These are phyloP conservation scores for Saguinus midas DNA, from an alignment of 2,113 vertebrate species.

Conservation along the genomic window DNA sequence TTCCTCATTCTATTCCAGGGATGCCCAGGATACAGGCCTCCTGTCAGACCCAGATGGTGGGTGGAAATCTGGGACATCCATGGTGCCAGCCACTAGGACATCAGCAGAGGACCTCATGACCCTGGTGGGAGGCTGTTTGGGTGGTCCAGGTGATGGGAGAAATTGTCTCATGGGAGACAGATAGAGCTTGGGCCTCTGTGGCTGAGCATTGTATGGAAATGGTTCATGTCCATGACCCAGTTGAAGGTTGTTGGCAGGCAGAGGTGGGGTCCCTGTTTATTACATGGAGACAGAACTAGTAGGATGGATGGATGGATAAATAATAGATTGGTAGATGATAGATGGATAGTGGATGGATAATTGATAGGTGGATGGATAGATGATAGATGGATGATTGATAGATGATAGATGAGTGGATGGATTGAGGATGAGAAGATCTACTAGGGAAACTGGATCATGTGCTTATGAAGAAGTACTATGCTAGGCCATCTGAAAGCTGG, in stretches of 20 bases:
- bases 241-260: neutral
- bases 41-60: neutral
- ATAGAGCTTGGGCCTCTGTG: neutral
- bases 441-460: neutral
- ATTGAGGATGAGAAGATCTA: neutral
- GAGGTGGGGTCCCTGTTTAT: neutral
- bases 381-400: no score
- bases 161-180: fast-evolving
- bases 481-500: neutral
- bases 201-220: fast-evolving
- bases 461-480: neutral
- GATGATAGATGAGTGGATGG: no score
- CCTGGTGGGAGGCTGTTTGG: neutral
- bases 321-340: no score
- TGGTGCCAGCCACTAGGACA: neutral
- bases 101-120: neutral
- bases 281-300: neutral
- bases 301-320: neutral
- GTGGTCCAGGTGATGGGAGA: neutral
- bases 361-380: no score
- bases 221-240: neutral
- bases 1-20: neutral
- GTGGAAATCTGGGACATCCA: neutral
- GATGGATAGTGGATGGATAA: neutral
- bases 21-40: neutral